Evolutionary conservation across 37 sponge, comb jelly and placozoan genomes (phyloP).

Genomic region (Spongilla lacustris): DNA sequence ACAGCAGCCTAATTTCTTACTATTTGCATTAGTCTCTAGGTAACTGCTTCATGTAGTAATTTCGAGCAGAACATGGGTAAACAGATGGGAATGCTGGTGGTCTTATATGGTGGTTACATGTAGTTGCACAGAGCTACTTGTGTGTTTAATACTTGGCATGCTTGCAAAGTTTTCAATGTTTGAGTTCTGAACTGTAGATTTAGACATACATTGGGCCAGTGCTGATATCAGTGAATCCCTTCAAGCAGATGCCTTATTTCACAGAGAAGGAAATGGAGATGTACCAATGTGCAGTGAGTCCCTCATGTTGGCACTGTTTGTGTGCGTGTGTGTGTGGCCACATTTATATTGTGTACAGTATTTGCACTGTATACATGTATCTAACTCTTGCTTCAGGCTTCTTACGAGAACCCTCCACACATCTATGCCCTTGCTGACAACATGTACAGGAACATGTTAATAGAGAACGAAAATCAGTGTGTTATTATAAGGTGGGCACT

Average conservation of each 20-base stretch:
- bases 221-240: slow-evolving; percentile 94
- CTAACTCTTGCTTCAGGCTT: slow-evolving; percentile 67
- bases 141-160: too few relatives aligned
- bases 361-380: slow-evolving; percentile 9
- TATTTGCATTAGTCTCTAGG: too few relatives aligned
- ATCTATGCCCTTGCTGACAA: slow-evolving; percentile 95
- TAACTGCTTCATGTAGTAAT: too few relatives aligned
- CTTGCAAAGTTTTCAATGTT: too few relatives aligned
- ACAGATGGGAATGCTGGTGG: too few relatives aligned
- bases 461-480: slow-evolving; percentile 97
- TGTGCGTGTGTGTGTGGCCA: neutral
- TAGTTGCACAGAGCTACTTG: too few relatives aligned
- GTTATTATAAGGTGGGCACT: slow-evolving; percentile 91
- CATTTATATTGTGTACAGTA: neutral
- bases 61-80: too few relatives aligned
- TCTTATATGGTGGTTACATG: too few relatives aligned
- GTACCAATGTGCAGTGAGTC: slow-evolving; percentile 97
- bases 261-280: slow-evolving; percentile 94
- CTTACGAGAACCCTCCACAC: slow-evolving; percentile 98
- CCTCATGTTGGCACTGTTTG: too few relatives aligned
- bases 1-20: too few relatives aligned
- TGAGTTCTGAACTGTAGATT: neutral
- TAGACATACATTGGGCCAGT: slow-evolving; percentile 99
- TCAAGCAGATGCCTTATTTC: slow-evolving; percentile 96
- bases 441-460: slow-evolving; percentile 99